Evolutionary conservation across 2,797 vertebrate species (phyloP).

Genomic region (Poecilia picta): DNA sequence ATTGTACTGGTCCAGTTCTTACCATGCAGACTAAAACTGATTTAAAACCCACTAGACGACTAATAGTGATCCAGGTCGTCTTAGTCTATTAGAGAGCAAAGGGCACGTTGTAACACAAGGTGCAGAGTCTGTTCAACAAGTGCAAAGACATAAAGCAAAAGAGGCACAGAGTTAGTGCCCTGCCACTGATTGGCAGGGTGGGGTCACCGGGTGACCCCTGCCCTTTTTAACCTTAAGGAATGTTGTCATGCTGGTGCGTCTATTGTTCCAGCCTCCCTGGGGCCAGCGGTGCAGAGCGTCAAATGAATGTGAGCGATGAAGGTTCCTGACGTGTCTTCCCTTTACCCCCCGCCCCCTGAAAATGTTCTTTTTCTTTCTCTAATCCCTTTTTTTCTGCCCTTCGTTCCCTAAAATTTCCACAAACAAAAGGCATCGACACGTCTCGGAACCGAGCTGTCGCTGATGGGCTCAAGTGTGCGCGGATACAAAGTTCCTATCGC

Average conservation of each 20-base stretch:
- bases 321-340: slow-evolving; percentile 55
- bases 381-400: slow-evolving; percentile 66
- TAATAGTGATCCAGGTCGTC: slow-evolving; percentile 12
- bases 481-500: slow-evolving; percentile 7
- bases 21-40: slow-evolving; percentile 7
- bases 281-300: slow-evolving; percentile 62
- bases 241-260: slow-evolving; percentile 75
- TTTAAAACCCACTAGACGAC: slow-evolving; percentile 8
- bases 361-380: slow-evolving; percentile 47
- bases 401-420: slow-evolving; percentile 54
- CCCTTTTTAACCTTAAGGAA: slow-evolving; percentile 78
- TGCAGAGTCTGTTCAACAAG: slow-evolving; percentile 74
- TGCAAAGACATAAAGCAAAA: slow-evolving; percentile 72
- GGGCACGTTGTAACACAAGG: slow-evolving; percentile 67
- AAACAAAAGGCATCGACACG: slow-evolving; percentile 69
- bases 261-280: slow-evolving; percentile 73
- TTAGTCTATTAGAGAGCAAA: slow-evolving; percentile 64
- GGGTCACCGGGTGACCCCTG: slow-evolving; percentile 70
- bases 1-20: neutral
- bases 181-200: slow-evolving; percentile 75
- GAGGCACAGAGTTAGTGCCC: slow-evolving; percentile 59
- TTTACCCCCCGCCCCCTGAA: neutral
- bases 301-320: slow-evolving; percentile 65
- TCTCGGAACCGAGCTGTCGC: slow-evolving; percentile 42
- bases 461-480: slow-evolving; percentile 49